Evolutionary conservation across 1,140 invertebrate species (phyloP).

Genomic region (Diabrotica undecimpunctata): DNA sequence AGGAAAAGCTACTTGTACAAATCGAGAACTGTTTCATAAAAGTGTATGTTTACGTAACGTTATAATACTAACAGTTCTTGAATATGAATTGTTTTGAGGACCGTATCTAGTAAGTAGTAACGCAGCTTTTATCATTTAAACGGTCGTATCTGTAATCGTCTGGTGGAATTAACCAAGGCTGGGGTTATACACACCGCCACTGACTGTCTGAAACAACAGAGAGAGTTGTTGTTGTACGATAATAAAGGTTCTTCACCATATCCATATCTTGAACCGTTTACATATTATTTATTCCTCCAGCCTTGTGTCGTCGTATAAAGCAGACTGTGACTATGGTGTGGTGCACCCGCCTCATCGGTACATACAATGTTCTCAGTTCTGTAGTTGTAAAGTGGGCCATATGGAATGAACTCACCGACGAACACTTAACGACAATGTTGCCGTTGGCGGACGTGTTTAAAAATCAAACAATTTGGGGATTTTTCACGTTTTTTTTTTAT

Average conservation of each 20-base stretch:
- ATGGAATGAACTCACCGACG: conserved; percentile 11
- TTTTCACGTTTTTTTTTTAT: too few species aligned
- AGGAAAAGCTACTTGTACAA: too few species aligned
- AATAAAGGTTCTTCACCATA: conserved; percentile 2
- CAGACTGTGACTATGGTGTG: not conserved
- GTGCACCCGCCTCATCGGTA: not conserved
- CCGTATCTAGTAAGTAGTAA: too few species aligned
- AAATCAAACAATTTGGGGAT: not conserved
- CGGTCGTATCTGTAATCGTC: not conserved
- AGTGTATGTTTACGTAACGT: too few species aligned
- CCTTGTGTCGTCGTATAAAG: not conserved
- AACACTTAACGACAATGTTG: not conserved
- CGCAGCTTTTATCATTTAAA: too few species aligned
- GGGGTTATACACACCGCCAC: not conserved
- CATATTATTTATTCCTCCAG: conserved; percentile 3
- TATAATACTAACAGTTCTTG: too few species aligned
- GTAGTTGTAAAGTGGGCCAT: conserved; percentile 17
- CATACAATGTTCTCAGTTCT: not conserved
- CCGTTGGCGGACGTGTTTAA: not conserved
- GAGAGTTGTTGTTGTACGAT: not conserved
- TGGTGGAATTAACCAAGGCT: not conserved
- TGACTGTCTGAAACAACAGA: not conserved
- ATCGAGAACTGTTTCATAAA: too few species aligned
- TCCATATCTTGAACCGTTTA: conserved; percentile 1
- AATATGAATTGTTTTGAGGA: too few species aligned